Evolutionary conservation across 2,797 vertebrate genomes (phyloP).

Genomic region (Bovichtus diacanthus): DNA sequence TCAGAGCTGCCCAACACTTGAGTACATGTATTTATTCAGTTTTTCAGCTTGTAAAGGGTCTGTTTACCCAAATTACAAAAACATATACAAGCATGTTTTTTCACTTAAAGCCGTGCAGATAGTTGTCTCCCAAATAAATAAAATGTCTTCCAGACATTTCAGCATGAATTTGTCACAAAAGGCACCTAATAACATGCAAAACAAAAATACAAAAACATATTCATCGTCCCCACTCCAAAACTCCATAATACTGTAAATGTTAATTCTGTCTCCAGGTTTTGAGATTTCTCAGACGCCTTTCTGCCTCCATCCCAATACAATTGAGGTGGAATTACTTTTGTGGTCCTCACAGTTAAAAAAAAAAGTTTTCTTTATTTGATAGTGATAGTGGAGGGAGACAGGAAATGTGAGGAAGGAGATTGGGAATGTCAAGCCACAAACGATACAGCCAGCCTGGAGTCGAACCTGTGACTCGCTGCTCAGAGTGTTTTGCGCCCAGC

Average conservation of each 20-base stretch:
- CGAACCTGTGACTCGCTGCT: no score
- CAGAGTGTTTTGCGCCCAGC: no score
- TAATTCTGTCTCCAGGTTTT: neutral
- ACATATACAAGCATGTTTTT: neutral
- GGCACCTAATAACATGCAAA: neutral
- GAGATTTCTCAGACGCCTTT: neutral
- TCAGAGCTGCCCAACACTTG: constrained; percentile 12
- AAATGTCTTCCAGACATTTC: neutral
- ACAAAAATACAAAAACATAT: neutral
- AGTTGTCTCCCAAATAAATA: neutral
- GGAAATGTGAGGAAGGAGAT: no score
- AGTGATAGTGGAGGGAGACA: no score
- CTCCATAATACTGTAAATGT: neutral
- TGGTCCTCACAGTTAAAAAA: neutral
- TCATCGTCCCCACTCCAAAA: neutral
- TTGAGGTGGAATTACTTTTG: neutral
- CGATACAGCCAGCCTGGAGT: no score
- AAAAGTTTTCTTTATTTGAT: no score
- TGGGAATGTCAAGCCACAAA: no score
- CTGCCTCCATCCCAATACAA: neutral
- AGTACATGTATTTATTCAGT: constrained; percentile 28
- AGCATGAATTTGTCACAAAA: neutral
- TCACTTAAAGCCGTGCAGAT: neutral
- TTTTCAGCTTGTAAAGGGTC: constrained; percentile 13
- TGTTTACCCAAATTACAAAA: neutral